Evolutionary conservation across 2,888 invertebrate species (phyloP).

Genomic region (Diaprepes abbreviatus): DNA sequence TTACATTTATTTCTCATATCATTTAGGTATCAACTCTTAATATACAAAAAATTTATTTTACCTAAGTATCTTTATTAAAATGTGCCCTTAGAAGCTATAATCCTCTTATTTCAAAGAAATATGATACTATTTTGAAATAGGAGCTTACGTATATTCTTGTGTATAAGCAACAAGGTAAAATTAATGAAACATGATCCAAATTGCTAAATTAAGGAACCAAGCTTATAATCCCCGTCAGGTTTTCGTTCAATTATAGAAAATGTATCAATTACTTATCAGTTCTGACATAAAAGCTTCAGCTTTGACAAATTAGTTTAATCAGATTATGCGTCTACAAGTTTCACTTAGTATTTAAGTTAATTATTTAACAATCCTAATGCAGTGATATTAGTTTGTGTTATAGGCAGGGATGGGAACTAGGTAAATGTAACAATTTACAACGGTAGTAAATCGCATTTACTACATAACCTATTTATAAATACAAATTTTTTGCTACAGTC

Average conservation of each 20-base stretch:
- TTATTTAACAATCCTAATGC: too few species aligned
- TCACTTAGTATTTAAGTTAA: not conserved
- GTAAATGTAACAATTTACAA: too few species aligned
- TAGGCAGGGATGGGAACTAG: too few species aligned
- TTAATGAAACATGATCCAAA: not conserved
- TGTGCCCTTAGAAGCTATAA: conserved; percentile 7
- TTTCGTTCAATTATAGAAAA: conserved; percentile 3
- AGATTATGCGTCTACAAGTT: not conserved
- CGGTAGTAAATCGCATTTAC: too few species aligned
- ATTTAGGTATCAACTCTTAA: too few species aligned
- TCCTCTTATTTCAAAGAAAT: conserved; percentile 7
- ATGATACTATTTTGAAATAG: not conserved
- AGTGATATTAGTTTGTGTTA: not conserved
- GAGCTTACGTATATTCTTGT: not conserved
- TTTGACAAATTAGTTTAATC: not conserved
- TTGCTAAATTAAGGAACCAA: not conserved
- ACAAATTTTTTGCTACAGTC: too few species aligned
- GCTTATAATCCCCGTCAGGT: conserved; percentile 4
- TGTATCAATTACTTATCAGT: conserved; percentile 8
- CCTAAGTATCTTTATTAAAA: too few species aligned
- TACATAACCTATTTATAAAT: too few species aligned
- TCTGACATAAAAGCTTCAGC: not conserved
- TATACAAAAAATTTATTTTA: too few species aligned
- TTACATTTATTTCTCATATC: too few species aligned
- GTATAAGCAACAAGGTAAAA: not conserved